Percentiles rank a stretch among this genome's conserved stretches.
These are phyloP conservation scores for Myopa tessellatipennis DNA, from an alignment of 2,888 invertebrate species.

Conservation along the genomic window DNA sequence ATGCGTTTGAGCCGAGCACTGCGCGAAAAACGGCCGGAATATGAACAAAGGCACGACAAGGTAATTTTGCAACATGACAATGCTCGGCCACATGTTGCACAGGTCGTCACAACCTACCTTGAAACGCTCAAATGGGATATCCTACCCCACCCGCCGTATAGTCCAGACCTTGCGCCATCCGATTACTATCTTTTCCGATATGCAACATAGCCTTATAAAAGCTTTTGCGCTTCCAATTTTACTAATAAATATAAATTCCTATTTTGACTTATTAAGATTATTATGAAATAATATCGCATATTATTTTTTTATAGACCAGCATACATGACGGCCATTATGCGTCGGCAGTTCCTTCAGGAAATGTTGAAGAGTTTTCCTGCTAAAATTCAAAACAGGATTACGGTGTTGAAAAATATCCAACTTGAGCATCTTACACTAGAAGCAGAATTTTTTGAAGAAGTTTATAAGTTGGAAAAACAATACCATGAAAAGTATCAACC, in stretches of 20 bases:
- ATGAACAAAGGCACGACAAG: too few species aligned
- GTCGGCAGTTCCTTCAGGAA: constrained; percentile 66
- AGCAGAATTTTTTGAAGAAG: constrained; percentile 92
- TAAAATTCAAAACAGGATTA: constrained; percentile 82
- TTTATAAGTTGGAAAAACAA: constrained; percentile 66
- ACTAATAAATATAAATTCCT: not conserved
- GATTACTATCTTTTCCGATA: too few species aligned
- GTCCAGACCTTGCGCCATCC: too few species aligned
- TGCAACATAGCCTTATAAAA: too few species aligned
- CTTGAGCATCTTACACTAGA: constrained; percentile 87
- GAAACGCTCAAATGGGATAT: too few species aligned
- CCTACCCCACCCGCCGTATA: too few species aligned
- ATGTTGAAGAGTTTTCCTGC: constrained; percentile 65
- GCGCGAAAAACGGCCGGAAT: too few species aligned
- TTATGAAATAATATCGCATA: constrained; percentile 17
- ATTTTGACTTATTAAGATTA: constrained; percentile 25
- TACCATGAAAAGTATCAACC: constrained; percentile 66
- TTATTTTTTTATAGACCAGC: constrained; percentile 55
- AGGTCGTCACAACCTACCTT: too few species aligned
- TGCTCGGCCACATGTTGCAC: too few species aligned
- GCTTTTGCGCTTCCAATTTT: not conserved
- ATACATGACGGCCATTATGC: constrained; percentile 64
- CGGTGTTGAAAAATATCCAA: constrained; percentile 90
- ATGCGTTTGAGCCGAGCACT: too few species aligned
- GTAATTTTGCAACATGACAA: too few species aligned